Evolutionary conservation across 2,888 invertebrate genomes (phyloP), one percentile per base, ranked within the genome.

Genomic region (Holacanthella duospinosa): DNA sequence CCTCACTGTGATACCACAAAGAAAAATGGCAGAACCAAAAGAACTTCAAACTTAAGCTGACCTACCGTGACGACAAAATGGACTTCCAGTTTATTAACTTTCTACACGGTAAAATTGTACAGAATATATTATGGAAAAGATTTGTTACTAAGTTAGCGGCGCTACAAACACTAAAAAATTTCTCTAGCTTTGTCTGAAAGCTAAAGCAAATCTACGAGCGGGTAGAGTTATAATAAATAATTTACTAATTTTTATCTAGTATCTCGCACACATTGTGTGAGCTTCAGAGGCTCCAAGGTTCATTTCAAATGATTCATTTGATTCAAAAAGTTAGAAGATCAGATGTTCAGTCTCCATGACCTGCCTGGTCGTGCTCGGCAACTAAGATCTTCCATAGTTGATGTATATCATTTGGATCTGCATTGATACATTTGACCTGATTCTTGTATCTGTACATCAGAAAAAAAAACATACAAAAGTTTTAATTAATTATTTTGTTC

Each of bases 1-100:
- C 68, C 79, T 90, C 69, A 80, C 84, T 75, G 86, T 87, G 2
- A 79, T 93, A 68, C 93, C 93, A 1, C 80, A 83, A 74, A 80
- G 92, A 56, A 90, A 89, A 78, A 86, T 87, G 29, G 87, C 86
- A 26, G 62, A 60, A 53, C 58, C 68, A 6, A 70, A 68, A 60
- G 62, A 65, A 27, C n/a, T n/a, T n/a, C n/a, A n/a, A n/a, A n/a
- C n/a, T n/a, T n/a, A n/a, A n/a, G n/a, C n/a, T n/a, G n/a, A n/a
- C n/a, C n/a, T n/a, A n/a, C n/a, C n/a, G n/a, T n/a, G n/a, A n/a
- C n/a, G n/a, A n/a, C n/a, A n/a, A n/a, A n/a, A n/a, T n/a, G n/a
- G n/a, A n/a, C n/a, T n/a, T n/a, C n/a, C n/a, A n/a, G n/a, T n/a
- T n/a, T n/a, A n/a, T n/a, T n/a, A n/a, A n/a, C n/a, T n/a, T n/a